Conservation (phyloP, 2,113 vertebrate species). For the Malurus melanocephalus region DNA sequence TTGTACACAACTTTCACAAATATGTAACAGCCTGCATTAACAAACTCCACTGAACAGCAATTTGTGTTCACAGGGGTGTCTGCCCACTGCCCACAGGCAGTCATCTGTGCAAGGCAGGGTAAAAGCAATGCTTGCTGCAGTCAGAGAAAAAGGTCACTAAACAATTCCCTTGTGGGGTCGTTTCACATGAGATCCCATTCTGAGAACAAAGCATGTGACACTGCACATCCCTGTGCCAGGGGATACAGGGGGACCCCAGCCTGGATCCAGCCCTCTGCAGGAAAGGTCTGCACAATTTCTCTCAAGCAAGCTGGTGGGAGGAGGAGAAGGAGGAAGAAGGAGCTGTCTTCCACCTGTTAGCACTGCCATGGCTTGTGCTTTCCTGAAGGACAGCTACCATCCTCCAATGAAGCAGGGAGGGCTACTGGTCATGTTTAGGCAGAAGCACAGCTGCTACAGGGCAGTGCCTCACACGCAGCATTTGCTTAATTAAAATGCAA, state of each 20-base stretch:
- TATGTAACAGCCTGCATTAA: background rate
- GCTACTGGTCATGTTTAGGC: background rate
- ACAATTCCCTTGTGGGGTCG: background rate
- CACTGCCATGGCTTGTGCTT: rapidly evolving
- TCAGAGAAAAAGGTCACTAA: rapidly evolving
- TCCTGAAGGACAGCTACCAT: background rate
- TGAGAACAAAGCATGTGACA: background rate
- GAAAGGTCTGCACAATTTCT: background rate
- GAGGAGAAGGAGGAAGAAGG: background rate
- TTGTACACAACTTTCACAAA: background rate
- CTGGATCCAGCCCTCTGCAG: background rate
- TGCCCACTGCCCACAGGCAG: background rate
- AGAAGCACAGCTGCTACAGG: background rate
- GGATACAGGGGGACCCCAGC: background rate
- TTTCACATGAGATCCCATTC: rapidly evolving
- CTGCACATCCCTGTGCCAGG: background rate
- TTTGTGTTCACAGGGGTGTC: background rate
- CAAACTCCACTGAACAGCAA: background rate
- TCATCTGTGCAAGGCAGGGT: background rate
- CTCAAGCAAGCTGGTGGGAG: background rate
- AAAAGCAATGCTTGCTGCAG: background rate
- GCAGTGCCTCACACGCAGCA: background rate
- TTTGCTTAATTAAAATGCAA: background rate
- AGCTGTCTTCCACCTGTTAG: background rate
- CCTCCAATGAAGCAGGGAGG: background rate